Base-by-base conservation (phyloP, 2,888 invertebrate genomes). In the Drosophila setosimentum region DNA sequence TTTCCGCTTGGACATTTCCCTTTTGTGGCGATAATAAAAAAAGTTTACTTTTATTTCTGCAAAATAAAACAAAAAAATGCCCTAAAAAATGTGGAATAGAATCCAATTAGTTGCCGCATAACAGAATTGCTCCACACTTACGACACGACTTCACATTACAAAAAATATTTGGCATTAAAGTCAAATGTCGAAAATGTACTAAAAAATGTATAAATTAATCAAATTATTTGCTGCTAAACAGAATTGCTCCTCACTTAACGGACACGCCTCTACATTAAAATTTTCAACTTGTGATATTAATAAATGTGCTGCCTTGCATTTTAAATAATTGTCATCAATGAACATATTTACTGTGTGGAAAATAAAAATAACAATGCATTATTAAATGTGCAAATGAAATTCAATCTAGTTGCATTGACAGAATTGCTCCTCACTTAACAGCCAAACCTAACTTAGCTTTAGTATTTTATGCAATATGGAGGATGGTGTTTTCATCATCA, bases 1-100 rank as follows among this genome's bases (percentile, higher is more conserved):
- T 62, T 77, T 84, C 13, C 87, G 75, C 49, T 89, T 89, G 37
- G 89, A 73, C 84, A 89, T 83, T 42, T 40, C 30, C 60, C 42
- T 16, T 21, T 40, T 58, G 3, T n/a, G 7, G n/a, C 11, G 33
- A 18, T 27, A 33, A 50, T 33, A 7, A n/a, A 27, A 29, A n/a
- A 24, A 3, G 42, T 11, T 65, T 21, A 27, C 13, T n/a, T 50
- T 65, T 40, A 18, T 32, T 50, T 49, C n/a, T 32, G 45, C 27
- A 58, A 32, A 30, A 40, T 66, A 29, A 21, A n/a, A 40, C 10
- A 21, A n/a, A 0, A 16, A 63, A 58, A 42, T n/a, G 3, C 2
- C 6, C 33, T 49, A 40, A 49, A 49, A 33, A 29, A 57, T 29
- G 21, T 21, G 11, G 5, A 42, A 42, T 2, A 6, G 21, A 42